These are phyloP conservation scores for Karalla daura DNA, from an alignment of 2,797 vertebrate species.

Conservation along the genomic window DNA sequence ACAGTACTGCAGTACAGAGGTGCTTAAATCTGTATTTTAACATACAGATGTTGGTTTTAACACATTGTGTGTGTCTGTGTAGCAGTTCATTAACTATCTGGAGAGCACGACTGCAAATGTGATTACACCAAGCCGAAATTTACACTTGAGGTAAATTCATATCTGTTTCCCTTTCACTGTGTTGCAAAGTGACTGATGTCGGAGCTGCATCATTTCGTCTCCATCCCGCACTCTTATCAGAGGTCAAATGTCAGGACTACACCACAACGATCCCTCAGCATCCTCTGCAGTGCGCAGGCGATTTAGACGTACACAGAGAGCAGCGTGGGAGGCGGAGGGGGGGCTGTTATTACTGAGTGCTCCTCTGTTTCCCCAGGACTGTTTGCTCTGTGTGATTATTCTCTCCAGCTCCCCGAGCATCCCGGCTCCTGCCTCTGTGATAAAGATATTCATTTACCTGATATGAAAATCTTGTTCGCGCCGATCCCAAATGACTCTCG, in stretches of 20 bases:
- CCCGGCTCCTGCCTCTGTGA: conserved; percentile 65
- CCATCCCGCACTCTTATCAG: conserved; percentile 2
- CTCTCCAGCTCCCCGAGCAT: conserved; percentile 72
- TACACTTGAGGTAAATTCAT: too few species aligned
- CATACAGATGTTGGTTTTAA: too few species aligned
- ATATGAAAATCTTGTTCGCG: conserved; percentile 81
- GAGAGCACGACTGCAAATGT: too few species aligned
- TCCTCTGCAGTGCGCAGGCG: conserved; percentile 57
- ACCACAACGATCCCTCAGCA: conserved; percentile 52
- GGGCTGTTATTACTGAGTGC: conserved; percentile 72
- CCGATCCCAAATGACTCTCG: conserved; percentile 75
- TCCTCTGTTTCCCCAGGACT: conserved; percentile 73
- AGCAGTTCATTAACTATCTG: too few species aligned
- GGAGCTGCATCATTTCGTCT: background rate
- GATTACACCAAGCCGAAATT: too few species aligned
- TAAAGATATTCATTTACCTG: conserved; percentile 83
- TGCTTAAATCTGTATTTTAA: too few species aligned
- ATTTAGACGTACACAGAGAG: conserved; percentile 67
- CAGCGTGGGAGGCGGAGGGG: conserved; percentile 57
- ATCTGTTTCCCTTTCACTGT: too few species aligned
- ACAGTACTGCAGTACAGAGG: too few species aligned
- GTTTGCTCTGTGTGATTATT: conserved; percentile 82
- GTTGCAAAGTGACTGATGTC: background rate
- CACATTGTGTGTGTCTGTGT: too few species aligned
- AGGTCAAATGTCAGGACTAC: conserved; percentile 54